phyloP scores from a whole-genome alignment of 1,140 invertebrate species.

The Musca domestica region DNA sequence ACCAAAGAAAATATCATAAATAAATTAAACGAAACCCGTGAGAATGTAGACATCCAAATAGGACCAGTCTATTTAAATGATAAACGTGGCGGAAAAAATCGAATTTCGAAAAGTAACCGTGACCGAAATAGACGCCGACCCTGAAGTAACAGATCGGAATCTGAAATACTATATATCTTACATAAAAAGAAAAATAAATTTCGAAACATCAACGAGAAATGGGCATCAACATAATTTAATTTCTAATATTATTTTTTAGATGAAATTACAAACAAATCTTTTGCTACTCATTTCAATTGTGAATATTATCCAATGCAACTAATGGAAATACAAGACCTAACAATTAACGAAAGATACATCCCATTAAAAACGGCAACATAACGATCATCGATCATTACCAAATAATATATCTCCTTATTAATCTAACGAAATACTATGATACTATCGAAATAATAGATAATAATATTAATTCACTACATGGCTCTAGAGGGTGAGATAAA shows the following conservation, averaged over 20 bases:
- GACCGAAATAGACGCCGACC: neutral
- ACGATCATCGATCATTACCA: neutral
- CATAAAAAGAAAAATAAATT: neutral
- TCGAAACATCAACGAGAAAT: neutral
- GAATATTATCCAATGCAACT: neutral
- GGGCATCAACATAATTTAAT: neutral
- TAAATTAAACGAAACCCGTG: neutral
- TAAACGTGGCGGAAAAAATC: neutral
- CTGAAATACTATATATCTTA: constrained; percentile 6
- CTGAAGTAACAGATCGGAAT: neutral
- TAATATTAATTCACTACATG: neutral
- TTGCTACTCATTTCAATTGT: neutral
- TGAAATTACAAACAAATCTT: neutral
- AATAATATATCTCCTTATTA: neutral
- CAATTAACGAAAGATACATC: neutral
- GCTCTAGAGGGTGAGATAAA: no score
- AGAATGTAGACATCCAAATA: constrained; percentile 5
- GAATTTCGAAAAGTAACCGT: constrained; percentile 1
- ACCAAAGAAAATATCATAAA: neutral
- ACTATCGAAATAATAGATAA: constrained; percentile 30
- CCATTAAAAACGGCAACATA: neutral
- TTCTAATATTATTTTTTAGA: neutral
- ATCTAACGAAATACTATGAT: neutral
- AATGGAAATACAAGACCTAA: neutral
- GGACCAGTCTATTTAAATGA: constrained; percentile 3